These are phyloP conservation scores for Uria lomvia DNA, from an alignment of 2,113 vertebrate genomes.

Conservation along the genomic window DNA sequence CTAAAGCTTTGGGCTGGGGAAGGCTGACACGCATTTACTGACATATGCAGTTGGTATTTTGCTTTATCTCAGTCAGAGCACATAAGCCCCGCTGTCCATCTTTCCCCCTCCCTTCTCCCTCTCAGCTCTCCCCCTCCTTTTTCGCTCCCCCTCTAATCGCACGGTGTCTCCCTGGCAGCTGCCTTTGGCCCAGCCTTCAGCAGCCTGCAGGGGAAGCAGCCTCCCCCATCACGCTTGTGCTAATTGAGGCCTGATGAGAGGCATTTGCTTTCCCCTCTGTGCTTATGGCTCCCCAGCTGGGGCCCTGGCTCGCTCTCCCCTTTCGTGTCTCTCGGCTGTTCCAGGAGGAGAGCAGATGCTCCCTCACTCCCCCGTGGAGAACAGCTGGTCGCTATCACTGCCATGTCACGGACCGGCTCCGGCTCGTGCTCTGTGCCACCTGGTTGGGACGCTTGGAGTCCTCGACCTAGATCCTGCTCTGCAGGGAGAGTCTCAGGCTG, in stretches of 20 bases:
- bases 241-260: conserved; percentile 36
- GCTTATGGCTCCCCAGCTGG: conserved; percentile 29
- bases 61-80: neutral
- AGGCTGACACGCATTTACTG: neutral
- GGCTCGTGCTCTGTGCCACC: neutral
- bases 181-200: neutral
- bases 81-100: neutral
- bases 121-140: neutral
- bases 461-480: neutral
- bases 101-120: neutral
- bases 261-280: neutral
- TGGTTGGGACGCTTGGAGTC: neutral
- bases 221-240: neutral
- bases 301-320: neutral
- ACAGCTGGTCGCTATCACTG: neutral
- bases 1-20: neutral
- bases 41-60: neutral
- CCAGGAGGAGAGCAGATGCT: conserved; percentile 13
- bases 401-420: fast-evolving
- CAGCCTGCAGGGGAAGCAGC: neutral
- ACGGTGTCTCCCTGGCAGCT: fast-evolving
- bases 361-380: neutral
- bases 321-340: neutral
- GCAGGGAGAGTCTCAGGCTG: neutral
- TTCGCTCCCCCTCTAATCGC: neutral